Conservation (phyloP, 2,797 vertebrate genomes). For the Coracias cyanogaster region DNA sequence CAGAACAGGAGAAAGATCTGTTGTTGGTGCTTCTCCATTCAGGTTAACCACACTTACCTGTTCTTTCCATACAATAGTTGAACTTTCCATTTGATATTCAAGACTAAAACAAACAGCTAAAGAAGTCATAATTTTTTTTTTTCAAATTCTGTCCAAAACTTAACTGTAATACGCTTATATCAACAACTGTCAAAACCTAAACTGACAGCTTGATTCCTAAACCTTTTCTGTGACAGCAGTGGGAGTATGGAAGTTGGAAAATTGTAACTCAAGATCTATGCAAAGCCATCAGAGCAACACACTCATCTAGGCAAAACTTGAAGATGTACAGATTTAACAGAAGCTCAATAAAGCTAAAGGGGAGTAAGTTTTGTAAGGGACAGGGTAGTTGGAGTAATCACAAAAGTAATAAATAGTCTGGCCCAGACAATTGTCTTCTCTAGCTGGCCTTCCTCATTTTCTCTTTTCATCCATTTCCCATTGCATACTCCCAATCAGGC, state of each 20-base stretch:
- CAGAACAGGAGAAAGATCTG: background rate
- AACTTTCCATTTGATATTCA: background rate
- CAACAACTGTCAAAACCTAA: background rate
- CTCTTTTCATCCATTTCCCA: background rate
- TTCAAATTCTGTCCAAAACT: background rate
- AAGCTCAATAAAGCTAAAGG: background rate
- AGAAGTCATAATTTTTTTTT: background rate
- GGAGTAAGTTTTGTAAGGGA: background rate
- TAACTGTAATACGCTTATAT: background rate
- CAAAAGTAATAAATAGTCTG: background rate
- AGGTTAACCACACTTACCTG: background rate
- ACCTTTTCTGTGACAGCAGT: background rate
- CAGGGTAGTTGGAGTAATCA: background rate
- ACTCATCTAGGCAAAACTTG: accelerated
- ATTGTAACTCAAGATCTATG: background rate
- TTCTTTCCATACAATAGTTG: background rate
- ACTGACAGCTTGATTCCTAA: background rate
- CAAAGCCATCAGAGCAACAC: background rate
- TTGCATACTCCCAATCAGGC: background rate
- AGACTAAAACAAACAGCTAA: background rate
- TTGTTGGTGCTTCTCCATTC: background rate
- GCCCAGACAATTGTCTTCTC: background rate
- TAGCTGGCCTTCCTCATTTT: background rate
- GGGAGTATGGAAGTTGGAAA: background rate
- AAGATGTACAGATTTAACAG: background rate